Base-by-base conservation (phyloP, 2,113 vertebrate species). In the Gavia stellata region DNA sequence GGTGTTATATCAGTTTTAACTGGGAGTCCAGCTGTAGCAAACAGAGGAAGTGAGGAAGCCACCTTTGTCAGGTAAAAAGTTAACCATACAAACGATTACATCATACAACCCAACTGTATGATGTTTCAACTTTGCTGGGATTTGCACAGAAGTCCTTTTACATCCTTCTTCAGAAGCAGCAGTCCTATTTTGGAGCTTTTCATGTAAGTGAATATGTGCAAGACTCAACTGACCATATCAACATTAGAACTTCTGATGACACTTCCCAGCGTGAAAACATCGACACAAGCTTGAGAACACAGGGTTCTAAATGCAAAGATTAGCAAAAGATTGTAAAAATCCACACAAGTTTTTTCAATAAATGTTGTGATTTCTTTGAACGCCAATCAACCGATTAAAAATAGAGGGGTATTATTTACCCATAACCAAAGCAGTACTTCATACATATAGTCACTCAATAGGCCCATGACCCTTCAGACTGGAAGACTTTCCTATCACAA, bases 1-100 rank as follows among this genome's bases (percentile, higher is more conserved):
- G 99, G 99, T 31, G 99, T 98, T 97, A 99, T 99, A 97, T 99
- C 99, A 0, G 99, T 99, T 98, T 99, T 99, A 91, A 99, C 99
- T 23, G 99, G 99, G 86, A 99, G 99, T 85, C 99, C 99, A 92
- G 99, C 99, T 99, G 97, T 6, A 90, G 84, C 86, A 65, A 82
- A 86, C 26, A 83, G 34, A 92, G 47, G n/a, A n/a, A 70, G n/a
- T 8, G 42, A 75, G 66, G 79, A 62, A 92, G 23, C 23, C 6
- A 4, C 2, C 65, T 83, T 74, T 44, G 72, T 75, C 67, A 89
- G 59, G 5, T 26, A 44, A 53, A 33, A n/a, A 49, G 38, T 8
- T 31, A 88, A 13, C 34, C 72, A 34, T 4, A 6, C 34, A 52
- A 38, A 7, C 0, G 12, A 16, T 65, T 63, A 10, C 25, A 59